Percentiles rank a stretch among this genome's conserved stretches.
Evolutionary conservation across 2,113 vertebrate species (phyloP).

Genomic region (Capreolus pygargus): DNA sequence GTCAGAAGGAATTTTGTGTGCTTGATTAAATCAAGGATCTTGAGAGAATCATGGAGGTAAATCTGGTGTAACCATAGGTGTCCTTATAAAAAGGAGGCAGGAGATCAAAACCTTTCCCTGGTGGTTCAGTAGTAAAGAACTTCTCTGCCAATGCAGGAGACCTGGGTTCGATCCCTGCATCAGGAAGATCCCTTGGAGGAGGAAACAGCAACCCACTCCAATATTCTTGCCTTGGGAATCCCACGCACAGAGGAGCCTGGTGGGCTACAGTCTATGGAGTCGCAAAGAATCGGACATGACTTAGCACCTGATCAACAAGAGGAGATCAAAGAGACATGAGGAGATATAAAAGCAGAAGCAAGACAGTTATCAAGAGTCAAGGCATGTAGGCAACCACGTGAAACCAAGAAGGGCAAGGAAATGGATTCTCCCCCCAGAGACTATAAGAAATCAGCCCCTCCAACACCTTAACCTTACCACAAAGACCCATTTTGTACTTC

Average conservation of each 20-base stretch:
- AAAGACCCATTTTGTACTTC: background rate
- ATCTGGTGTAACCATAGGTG: background rate
- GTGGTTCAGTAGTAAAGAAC: background rate
- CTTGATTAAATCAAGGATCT: background rate
- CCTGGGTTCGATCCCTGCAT: fast-evolving
- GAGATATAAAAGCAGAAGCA: background rate
- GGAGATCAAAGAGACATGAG: background rate
- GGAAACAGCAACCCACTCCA: background rate
- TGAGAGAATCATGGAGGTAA: background rate
- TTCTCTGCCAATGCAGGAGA: background rate
- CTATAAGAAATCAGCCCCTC: background rate
- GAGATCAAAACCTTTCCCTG: background rate
- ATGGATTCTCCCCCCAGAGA: background rate
- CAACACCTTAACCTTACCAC: background rate
- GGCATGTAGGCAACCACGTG: background rate
- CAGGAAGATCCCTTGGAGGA: background rate
- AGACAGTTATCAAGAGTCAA: background rate
- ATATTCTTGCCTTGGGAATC: background rate
- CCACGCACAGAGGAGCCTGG: background rate
- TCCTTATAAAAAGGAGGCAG: background rate
- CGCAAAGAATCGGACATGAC: background rate
- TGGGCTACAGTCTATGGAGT: background rate
- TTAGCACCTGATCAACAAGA: background rate
- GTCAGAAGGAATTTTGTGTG: background rate
- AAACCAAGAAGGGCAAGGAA: background rate